A percentile compares a stretch with the other conserved stretches of the same genome.
These are phyloP conservation scores for Heliopora coerulea DNA, from an alignment of 92 coral and sea anemone species.

Conservation along the genomic window DNA sequence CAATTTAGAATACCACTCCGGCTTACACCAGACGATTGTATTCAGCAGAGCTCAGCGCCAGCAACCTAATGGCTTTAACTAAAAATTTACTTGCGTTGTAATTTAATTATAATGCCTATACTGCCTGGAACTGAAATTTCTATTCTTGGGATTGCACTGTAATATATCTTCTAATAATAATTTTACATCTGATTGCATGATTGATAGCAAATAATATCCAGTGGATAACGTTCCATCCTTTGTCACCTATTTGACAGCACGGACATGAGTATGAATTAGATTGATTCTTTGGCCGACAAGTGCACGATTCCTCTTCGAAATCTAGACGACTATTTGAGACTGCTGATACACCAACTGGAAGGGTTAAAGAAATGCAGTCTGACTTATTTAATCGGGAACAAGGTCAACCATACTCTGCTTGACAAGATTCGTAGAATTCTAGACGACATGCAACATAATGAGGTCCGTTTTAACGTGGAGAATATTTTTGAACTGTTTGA, in stretches of 20 bases:
- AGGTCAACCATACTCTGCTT: conserved; percentile 42
- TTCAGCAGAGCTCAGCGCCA: too few relatives aligned
- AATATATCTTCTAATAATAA: too few relatives aligned
- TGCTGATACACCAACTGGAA: conserved; percentile 53
- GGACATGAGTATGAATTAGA: conserved; percentile 59
- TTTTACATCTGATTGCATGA: too few relatives aligned
- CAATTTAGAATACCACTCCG: too few relatives aligned
- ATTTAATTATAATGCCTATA: too few relatives aligned
- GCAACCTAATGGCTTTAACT: too few relatives aligned
- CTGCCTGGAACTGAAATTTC: too few relatives aligned
- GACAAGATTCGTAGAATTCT: conserved; percentile 53
- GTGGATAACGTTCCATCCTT: too few relatives aligned
- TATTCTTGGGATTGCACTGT: too few relatives aligned
- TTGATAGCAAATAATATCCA: too few relatives aligned
- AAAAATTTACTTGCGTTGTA: too few relatives aligned
- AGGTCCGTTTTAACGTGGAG: conserved; percentile 49
- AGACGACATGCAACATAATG: conserved; percentile 57
- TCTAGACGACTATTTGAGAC: conserved; percentile 50
- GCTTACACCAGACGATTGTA: too few relatives aligned
- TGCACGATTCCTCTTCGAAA: conserved; percentile 32
- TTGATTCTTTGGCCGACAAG: conserved; percentile 65
- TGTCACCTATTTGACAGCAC: conserved; percentile 38
- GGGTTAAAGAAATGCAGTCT: conserved; percentile 56
- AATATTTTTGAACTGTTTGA: conserved; percentile 53
- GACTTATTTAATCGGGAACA: conserved; percentile 56